These are phyloP conservation scores for Zapornia atra DNA, from an alignment of 2,113 vertebrate species.

Conservation along the genomic window DNA sequence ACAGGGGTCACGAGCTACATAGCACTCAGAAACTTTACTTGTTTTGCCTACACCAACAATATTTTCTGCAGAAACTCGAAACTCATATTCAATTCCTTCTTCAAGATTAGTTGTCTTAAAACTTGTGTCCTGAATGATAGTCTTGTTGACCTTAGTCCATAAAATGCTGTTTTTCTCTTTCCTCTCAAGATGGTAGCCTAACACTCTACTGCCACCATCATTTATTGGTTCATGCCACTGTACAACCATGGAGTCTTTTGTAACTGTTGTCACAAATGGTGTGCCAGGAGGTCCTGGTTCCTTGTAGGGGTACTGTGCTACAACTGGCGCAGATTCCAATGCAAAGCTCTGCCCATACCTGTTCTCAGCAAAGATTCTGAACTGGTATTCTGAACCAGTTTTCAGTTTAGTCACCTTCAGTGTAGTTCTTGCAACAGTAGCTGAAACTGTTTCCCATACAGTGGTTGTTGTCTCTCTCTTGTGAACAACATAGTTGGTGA, in stretches of 20 bases:
- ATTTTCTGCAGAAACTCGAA: constrained; percentile 95
- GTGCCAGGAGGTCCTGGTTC: constrained; percentile 97
- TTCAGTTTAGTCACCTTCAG: constrained; percentile 91
- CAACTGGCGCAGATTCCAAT: constrained; percentile 86
- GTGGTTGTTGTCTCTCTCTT: constrained; percentile 94
- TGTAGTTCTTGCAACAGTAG: constrained; percentile 89
- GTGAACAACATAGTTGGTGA: constrained; percentile 96
- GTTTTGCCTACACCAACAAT: constrained; percentile 94
- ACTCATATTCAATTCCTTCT: constrained; percentile 96
- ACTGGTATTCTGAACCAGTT: constrained; percentile 96
- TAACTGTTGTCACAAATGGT: constrained; percentile 86
- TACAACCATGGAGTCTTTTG: constrained; percentile 91
- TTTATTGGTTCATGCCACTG: constrained; percentile 96
- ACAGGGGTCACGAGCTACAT: constrained; percentile 93
- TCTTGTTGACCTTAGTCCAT: constrained; percentile 96
- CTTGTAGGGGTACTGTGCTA: constrained; percentile 96
- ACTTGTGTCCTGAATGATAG: constrained; percentile 88
- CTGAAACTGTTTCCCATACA: constrained; percentile 91
- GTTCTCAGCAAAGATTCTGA: constrained; percentile 97
- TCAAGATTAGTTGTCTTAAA: constrained; percentile 93
- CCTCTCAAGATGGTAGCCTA: constrained; percentile 96
- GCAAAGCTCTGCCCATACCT: constrained; percentile 95
- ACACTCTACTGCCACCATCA: constrained; percentile 90
- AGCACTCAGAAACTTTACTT: constrained; percentile 96
- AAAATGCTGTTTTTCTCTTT: constrained; percentile 98